phyloP scores from a whole-genome alignment of 2,113 vertebrate genomes.

The Rhabdomys dilectus region DNA sequence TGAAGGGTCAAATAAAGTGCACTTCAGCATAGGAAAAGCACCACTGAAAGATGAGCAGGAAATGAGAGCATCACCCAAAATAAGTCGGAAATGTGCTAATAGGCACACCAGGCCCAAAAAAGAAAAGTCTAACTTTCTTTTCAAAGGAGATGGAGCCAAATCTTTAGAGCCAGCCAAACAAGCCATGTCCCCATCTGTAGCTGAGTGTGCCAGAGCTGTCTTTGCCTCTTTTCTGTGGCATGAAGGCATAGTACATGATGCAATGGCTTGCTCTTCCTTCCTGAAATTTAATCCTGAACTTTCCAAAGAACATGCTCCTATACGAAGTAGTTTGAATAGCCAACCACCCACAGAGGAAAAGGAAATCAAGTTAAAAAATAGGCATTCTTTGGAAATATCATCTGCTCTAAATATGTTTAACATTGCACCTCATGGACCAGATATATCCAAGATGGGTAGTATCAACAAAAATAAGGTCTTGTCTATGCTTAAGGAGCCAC shows the following conservation, averaged over 20 bases:
- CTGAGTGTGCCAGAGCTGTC: conserved; percentile 97
- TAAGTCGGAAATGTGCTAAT: conserved; percentile 95
- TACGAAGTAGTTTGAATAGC: conserved; percentile 93
- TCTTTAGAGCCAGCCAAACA: conserved; percentile 96
- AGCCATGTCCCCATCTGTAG: conserved; percentile 98
- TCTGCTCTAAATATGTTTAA: conserved; percentile 99
- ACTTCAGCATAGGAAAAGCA: conserved; percentile 99
- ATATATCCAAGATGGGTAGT: conserved; percentile 99
- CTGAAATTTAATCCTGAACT: conserved; percentile 98
- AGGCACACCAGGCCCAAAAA: conserved; percentile 97
- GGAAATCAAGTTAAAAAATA: conserved; percentile 97
- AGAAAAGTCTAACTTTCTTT: conserved; percentile 96
- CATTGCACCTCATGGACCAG: conserved; percentile 97
- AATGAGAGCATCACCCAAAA: conserved; percentile 96
- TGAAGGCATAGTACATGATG: conserved; percentile 98
- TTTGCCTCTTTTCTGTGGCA: conserved; percentile 99
- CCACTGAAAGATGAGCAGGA: conserved; percentile 96
- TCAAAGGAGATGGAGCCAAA: conserved; percentile 93
- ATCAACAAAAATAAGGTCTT: conserved; percentile 99
- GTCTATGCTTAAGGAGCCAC: conserved; percentile 98
- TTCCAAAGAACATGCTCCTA: conserved; percentile 98
- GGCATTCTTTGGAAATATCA: conserved; percentile 98
- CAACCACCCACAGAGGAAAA: conserved; percentile 95
- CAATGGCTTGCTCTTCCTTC: conserved; percentile 99
- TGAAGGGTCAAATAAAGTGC: conserved; percentile 94